These are phyloP conservation scores for Apis florea DNA, from an alignment of 1,140 invertebrate genomes.

Conservation along the genomic window DNA sequence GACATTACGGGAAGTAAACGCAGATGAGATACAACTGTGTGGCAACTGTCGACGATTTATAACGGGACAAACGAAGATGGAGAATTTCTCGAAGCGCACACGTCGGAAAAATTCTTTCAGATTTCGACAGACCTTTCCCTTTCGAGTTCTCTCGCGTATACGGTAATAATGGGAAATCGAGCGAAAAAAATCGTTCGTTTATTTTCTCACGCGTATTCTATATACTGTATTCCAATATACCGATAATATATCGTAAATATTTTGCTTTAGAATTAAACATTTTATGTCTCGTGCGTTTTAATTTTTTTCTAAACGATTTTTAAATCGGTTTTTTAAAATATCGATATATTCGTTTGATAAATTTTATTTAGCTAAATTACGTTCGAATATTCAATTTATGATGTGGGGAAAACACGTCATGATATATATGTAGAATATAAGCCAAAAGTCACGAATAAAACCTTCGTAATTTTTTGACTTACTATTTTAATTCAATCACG, in stretches of 20 bases:
- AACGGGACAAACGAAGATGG: constrained; percentile 62
- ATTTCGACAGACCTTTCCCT: constrained; percentile 55
- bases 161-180: constrained; percentile 63
- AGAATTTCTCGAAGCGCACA: constrained; percentile 56
- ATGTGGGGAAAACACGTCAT: too few species aligned
- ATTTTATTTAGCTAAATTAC: too few species aligned
- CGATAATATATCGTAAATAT: constrained; percentile 20
- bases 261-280: neutral
- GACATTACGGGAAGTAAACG: constrained; percentile 56
- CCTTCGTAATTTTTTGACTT: too few species aligned
- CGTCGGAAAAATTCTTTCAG: constrained; percentile 59
- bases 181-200: constrained; percentile 55
- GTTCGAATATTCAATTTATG: too few species aligned
- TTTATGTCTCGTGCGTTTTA: neutral
- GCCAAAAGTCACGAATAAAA: too few species aligned
- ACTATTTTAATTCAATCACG: neutral
- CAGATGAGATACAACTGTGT: constrained; percentile 56
- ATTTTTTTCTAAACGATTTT: too few species aligned
- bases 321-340: too few species aligned
- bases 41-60: constrained; percentile 60
- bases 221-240: constrained; percentile 16
- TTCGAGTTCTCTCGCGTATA: constrained; percentile 48
- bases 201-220: constrained; percentile 44
- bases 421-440: too few species aligned
- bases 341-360: too few species aligned